These are phyloP conservation scores for Lycopodina hypogea DNA, from an alignment of 37 sponge, comb jelly and placozoan genomes.

Conservation along the genomic window DNA sequence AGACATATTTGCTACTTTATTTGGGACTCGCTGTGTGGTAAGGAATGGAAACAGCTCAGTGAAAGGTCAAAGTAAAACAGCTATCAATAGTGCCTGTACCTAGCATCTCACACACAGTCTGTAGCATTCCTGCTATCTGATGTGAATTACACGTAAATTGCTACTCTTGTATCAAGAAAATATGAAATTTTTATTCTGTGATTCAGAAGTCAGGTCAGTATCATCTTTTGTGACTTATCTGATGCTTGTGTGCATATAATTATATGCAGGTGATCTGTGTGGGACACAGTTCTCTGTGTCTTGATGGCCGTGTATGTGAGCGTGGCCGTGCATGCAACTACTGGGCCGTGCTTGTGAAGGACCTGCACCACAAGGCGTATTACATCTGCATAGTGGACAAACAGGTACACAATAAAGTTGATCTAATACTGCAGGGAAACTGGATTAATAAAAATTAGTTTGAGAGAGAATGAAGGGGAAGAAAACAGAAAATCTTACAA, in stretches of 20 bases:
- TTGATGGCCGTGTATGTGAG: conserved; percentile 29
- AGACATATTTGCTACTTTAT: conserved; percentile 50
- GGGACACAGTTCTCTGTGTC: conserved; percentile 37
- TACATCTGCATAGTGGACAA: conserved; percentile 49
- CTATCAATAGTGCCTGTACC: too few species aligned
- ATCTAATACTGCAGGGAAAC: neutral
- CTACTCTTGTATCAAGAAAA: too few species aligned
- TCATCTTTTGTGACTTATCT: too few species aligned
- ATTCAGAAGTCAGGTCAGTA: too few species aligned
- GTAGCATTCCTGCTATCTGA: too few species aligned
- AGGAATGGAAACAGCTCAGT: neutral
- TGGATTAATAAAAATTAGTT: neutral
- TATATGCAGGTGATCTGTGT: conserved; percentile 38
- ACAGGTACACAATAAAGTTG: conserved; percentile 5
- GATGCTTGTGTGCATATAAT: neutral
- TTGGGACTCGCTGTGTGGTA: conserved; percentile 55
- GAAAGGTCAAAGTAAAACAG: too few species aligned
- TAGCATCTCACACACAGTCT: too few species aligned
- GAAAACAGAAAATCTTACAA: too few species aligned
- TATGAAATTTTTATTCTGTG: too few species aligned
- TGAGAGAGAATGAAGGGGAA: too few species aligned
- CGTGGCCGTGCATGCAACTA: conserved; percentile 15
- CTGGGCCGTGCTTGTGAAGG: conserved; percentile 40
- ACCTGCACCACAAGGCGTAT: conserved; percentile 39
- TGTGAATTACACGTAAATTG: too few species aligned